Evolutionary conservation across 2,113 vertebrate species (phyloP).

Genomic region (Lasiurus borealis): DNA sequence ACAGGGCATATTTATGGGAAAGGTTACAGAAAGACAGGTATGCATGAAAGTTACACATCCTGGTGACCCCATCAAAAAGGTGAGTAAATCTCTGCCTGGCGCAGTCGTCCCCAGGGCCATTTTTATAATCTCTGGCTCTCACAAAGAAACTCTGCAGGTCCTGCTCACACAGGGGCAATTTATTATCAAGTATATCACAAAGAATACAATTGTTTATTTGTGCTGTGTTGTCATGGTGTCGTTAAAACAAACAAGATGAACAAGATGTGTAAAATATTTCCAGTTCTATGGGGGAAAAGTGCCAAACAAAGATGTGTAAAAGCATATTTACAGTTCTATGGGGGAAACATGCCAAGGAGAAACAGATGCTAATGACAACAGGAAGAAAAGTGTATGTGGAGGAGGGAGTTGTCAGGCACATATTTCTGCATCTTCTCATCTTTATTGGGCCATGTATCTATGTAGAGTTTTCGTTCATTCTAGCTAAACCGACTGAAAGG

Average conservation of each 20-base stretch:
- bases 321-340: not conserved
- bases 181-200: not conserved
- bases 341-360: not conserved
- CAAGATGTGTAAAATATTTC: not conserved
- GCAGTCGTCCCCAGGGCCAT: not conserved
- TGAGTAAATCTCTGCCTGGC: constrained; percentile 23
- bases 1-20: not conserved
- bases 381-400: not conserved
- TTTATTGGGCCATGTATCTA: not conserved
- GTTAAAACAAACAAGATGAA: constrained; percentile 19
- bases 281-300: not conserved
- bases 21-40: not conserved
- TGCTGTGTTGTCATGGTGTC: not conserved
- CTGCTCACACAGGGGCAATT: not conserved
- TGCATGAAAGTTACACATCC: not conserved
- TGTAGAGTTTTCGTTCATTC: not conserved
- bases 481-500: not conserved
- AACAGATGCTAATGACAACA: not conserved
- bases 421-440: not conserved
- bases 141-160: not conserved
- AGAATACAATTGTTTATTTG: not conserved
- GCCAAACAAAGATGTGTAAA: not conserved
- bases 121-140: not conserved
- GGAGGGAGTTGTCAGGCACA: not conserved
- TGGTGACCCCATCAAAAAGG: not conserved